Evolutionary conservation across 2,888 invertebrate genomes (phyloP).

Genomic region (Ceraclea dissimilis): DNA sequence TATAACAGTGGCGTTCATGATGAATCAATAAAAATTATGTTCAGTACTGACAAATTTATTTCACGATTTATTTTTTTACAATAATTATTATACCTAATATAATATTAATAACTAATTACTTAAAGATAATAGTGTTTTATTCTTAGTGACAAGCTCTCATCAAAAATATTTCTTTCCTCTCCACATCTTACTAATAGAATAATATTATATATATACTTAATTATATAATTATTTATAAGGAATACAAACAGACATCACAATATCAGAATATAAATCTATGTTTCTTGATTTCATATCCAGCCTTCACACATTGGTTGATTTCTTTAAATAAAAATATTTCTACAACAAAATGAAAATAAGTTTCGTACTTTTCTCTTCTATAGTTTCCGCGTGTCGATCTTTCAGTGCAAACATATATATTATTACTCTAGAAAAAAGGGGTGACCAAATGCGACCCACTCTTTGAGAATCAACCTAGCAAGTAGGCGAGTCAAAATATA

Average conservation of each 20-base stretch:
- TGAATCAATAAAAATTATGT: slow-evolving; percentile 3
- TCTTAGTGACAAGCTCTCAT: slow-evolving; percentile 23
- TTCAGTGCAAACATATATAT: no score
- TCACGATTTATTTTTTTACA: slow-evolving; percentile 10
- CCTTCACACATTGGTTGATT: no score
- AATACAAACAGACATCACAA: slow-evolving; percentile 8
- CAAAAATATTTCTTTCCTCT: slow-evolving; percentile 17
- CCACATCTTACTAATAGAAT: neutral
- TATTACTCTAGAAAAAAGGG: no score
- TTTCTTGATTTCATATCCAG: no score
- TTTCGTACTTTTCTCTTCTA: no score
- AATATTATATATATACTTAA: neutral
- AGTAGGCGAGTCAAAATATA: no score
- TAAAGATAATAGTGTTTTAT: neutral
- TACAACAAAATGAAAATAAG: no score
- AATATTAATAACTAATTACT: neutral
- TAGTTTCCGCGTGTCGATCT: no score
- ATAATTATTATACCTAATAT: neutral
- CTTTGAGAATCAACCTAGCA: no score
- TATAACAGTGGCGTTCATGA: neutral
- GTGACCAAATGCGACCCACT: no score
- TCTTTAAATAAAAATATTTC: no score
- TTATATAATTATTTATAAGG: neutral
- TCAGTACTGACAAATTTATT: slow-evolving; percentile 20
- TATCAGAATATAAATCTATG: neutral